phyloP scores from a whole-genome alignment of 2,113 vertebrate species.

The Conger conger region DNA sequence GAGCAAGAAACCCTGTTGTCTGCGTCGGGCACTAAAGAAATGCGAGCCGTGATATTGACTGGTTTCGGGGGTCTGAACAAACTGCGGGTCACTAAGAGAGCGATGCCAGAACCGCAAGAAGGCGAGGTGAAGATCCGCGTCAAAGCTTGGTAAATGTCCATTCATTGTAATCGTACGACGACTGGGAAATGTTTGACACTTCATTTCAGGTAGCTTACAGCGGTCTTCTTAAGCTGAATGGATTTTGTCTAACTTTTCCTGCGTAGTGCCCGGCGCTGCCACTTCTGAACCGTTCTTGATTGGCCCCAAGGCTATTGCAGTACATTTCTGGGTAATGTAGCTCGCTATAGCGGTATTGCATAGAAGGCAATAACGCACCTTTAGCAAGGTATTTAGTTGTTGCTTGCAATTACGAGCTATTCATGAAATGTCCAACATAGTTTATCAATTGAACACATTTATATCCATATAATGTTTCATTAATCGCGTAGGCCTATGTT shows the following conservation, averaged over 20 bases:
- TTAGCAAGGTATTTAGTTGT: not conserved
- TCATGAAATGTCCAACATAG: not conserved
- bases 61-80: constrained; percentile 94
- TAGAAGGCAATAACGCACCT: not conserved
- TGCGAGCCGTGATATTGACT: constrained; percentile 87
- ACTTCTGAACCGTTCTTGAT: not conserved
- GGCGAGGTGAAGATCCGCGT: constrained; percentile 96
- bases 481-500: not conserved
- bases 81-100: constrained; percentile 84
- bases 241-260: not conserved
- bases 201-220: not conserved
- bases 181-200: not conserved
- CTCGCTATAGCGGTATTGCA: not conserved
- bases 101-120: constrained; percentile 90
- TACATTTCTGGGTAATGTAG: not conserved
- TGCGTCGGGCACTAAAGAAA: constrained; percentile 80
- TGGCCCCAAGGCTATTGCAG: not conserved
- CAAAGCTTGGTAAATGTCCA: constrained; percentile 88
- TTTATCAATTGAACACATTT: not conserved
- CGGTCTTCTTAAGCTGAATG: not conserved
- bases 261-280: not conserved
- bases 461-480: no score
- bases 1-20: constrained; percentile 65
- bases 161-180: constrained; percentile 27
- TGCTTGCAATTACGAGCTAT: not conserved